Percentiles rank a stretch among this genome's conserved stretches.
Conservation (phyloP, 2,888 invertebrate species). For the Toxonevra muliebris region DNA sequence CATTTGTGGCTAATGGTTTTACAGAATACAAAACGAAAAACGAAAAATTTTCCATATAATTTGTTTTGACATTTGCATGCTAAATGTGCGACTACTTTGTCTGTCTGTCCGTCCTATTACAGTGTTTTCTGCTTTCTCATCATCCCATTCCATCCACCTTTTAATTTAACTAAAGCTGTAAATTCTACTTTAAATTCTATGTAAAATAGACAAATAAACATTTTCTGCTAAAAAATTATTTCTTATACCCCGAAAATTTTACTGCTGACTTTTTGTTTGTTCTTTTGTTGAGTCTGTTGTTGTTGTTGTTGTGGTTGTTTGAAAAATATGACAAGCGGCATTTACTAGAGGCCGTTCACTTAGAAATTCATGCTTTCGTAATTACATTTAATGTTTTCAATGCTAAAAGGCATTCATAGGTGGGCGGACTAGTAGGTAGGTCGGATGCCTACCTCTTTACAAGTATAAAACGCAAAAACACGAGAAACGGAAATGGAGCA, state of each 20-base stretch:
- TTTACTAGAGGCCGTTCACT: background rate
- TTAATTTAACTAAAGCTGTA: too few species aligned
- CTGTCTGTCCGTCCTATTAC: background rate
- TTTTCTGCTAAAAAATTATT: background rate
- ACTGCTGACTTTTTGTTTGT: background rate
- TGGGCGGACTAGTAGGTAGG: too few species aligned
- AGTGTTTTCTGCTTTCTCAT: too few species aligned
- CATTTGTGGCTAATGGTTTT: background rate
- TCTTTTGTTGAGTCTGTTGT: background rate
- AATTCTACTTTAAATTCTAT: background rate
- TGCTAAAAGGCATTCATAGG: background rate
- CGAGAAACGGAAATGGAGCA: too few species aligned
- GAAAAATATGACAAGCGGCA: background rate
- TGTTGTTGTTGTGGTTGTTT: background rate
- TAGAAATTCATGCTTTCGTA: conserved; percentile 3
- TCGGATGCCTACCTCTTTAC: too few species aligned
- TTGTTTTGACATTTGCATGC: conserved; percentile 6
- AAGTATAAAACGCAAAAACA: too few species aligned
- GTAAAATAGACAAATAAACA: background rate
- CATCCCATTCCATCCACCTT: too few species aligned
- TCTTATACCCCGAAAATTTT: background rate
- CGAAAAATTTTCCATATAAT: background rate
- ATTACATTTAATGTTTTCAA: conserved; percentile 7
- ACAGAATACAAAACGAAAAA: background rate
- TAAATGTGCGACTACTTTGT: background rate